Conservation (phyloP, 2,113 vertebrate genomes). For the Phocoena phocoena region DNA sequence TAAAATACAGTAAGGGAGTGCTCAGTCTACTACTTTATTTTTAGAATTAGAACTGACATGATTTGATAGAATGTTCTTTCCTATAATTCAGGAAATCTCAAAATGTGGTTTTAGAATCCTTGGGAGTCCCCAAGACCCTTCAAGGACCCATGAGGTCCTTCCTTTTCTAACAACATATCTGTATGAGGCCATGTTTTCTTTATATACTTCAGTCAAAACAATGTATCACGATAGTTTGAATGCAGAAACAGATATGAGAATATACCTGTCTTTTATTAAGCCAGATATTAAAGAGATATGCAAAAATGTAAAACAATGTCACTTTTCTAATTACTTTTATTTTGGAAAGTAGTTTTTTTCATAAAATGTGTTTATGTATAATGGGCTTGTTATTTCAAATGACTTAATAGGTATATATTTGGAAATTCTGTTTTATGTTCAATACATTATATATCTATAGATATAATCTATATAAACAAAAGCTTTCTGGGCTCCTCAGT, state of each 20-base stretch:
- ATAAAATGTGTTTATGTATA: not conserved
- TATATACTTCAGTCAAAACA: conserved; percentile 8
- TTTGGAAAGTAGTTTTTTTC: conserved; percentile 14
- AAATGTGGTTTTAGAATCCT: not conserved
- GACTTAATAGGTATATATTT: not conserved
- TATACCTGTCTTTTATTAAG: not conserved
- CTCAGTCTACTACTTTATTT: not conserved
- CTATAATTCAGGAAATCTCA: not conserved
- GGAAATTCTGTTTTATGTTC: not conserved
- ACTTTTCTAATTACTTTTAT: not conserved
- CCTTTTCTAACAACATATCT: not conserved
- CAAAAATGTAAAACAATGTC: not conserved
- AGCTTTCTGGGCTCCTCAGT: not conserved
- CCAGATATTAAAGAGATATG: not conserved
- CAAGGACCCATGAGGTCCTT: not conserved
- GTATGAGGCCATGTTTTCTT: not conserved
- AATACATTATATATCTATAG: not conserved
- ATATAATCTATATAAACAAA: not conserved
- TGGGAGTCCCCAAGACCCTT: not conserved
- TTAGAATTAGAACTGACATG: not conserved
- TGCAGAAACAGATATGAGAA: not conserved
- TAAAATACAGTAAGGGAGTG: not conserved
- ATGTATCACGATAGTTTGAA: not conserved
- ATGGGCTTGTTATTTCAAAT: not conserved
- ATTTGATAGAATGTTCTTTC: not conserved